These are phyloP conservation scores for Agrilus planipennis DNA, from an alignment of 1,140 invertebrate genomes.

Conservation along the genomic window DNA sequence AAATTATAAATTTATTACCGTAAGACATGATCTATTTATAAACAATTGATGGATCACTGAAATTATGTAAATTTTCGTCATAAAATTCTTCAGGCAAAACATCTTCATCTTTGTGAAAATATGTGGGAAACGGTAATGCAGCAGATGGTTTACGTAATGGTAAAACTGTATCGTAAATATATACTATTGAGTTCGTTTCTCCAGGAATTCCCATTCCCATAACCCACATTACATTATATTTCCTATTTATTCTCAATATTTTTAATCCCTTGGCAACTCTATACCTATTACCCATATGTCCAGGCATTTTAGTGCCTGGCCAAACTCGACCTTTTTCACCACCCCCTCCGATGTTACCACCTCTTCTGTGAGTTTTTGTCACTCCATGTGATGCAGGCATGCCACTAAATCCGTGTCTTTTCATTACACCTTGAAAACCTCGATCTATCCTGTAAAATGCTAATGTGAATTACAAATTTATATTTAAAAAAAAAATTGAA, in stretches of 20 bases:
- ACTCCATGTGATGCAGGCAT: constrained; percentile 83
- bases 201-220: constrained; percentile 72
- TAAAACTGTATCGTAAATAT: constrained; percentile 70
- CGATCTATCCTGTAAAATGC: constrained; percentile 66
- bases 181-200: constrained; percentile 62
- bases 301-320: constrained; percentile 94
- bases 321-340: constrained; percentile 75
- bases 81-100: constrained; percentile 58
- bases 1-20: too few species aligned
- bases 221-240: constrained; percentile 87
- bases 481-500: constrained; percentile 9
- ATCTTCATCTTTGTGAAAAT: constrained; percentile 43
- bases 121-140: constrained; percentile 72
- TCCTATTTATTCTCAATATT: constrained; percentile 85
- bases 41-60: constrained; percentile 53
- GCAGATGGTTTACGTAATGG: constrained; percentile 44
- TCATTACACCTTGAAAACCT: constrained; percentile 98
- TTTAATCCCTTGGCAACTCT: constrained; percentile 58
- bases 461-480: too few species aligned
- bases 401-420: constrained; percentile 90
- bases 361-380: constrained; percentile 89
- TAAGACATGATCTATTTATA: too few species aligned
- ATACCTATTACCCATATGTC: constrained; percentile 88
- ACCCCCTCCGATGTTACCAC: constrained; percentile 81
- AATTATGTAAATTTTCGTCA: constrained; percentile 57